Evolutionary conservation across 2,888 invertebrate genomes (phyloP).

Genomic region (Polydrusus tereticollis): DNA sequence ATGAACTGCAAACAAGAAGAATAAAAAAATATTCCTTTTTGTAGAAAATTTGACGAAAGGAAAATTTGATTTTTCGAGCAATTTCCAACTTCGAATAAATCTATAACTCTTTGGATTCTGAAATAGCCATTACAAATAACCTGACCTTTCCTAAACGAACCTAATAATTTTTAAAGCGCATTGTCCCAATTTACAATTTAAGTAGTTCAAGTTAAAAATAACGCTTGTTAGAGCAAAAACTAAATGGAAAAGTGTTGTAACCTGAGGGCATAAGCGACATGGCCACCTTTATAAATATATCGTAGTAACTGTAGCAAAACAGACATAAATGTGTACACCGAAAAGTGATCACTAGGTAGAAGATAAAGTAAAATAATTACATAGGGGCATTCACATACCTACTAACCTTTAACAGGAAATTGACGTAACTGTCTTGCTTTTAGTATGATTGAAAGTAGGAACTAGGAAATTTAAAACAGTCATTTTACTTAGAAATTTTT

Average conservation of each 20-base stretch:
- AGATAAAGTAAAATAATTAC: constrained; percentile 33
- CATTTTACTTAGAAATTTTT: constrained; percentile 3
- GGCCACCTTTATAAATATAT: not conserved
- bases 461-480: constrained; percentile 31
- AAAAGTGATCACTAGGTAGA: constrained; percentile 16
- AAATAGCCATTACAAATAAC: no score
- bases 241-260: not conserved
- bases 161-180: not conserved
- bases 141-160: not conserved
- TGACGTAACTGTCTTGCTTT: constrained; percentile 34
- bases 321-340: not conserved
- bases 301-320: constrained; percentile 1
- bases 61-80: no score
- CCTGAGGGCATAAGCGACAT: constrained; percentile 2
- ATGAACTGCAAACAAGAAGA: no score
- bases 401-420: constrained; percentile 41
- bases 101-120: no score
- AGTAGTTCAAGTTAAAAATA: not conserved
- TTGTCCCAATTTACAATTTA: not conserved
- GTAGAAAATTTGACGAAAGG: no score
- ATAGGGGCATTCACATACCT: constrained; percentile 40
- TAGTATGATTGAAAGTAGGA: constrained; percentile 4
- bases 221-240: not conserved
- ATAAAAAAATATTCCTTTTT: no score
- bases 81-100: no score